Base-by-base conservation (phyloP, 2,797 vertebrate genomes). In the Loris lydekkerianus region DNA sequence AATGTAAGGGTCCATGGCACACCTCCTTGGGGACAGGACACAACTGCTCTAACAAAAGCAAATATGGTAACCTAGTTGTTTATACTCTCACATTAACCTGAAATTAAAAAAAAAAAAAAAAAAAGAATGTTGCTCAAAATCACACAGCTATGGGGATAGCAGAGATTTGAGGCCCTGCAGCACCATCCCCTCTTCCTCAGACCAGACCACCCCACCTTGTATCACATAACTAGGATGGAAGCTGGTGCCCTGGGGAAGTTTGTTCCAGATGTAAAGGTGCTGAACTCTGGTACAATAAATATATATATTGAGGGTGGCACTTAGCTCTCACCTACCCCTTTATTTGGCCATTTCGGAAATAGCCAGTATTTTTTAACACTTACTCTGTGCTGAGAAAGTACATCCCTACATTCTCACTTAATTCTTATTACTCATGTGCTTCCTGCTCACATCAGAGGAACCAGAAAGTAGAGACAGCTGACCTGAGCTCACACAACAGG, bases 221-320 rank as follows among this genome's bases (percentile, higher is more conserved):
- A 21, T 8, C 13, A 70, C 43, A 29, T 29, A 49, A 49, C 31
- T 0, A 10, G 77, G 67, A n/a, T 40, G 37, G 76, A 86, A 3
- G 7, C 21, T 1, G 13, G 31, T 2, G 1, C 7, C 53, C 61
- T 1, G n/a, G 76, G 27, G 29, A 49, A 23, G 2, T 31, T 37
- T 37, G 8, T 8, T 83, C 37, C 53, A 70, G 58, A 46, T 5
- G 17, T 20, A 11, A n/a, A 23, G 3, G 3, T 2, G 10, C 29
- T 3, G 7, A 9, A 34, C 69, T 29, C 27, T 1, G 43, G 23
- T 7, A 27, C 63, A 7, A 7, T 0, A 46, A 58, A 53, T 13
- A 34, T 0, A 0, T 9, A 1, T 2, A 1, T 2, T 6, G 34
- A 4, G 25, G 21, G 8, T 0, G 0, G 75, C 11, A 34, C 46